Evolutionary conservation across 2,888 invertebrate genomes (phyloP), one percentile per base, ranked within the genome.

Genomic region (Cheilosia urbana): DNA sequence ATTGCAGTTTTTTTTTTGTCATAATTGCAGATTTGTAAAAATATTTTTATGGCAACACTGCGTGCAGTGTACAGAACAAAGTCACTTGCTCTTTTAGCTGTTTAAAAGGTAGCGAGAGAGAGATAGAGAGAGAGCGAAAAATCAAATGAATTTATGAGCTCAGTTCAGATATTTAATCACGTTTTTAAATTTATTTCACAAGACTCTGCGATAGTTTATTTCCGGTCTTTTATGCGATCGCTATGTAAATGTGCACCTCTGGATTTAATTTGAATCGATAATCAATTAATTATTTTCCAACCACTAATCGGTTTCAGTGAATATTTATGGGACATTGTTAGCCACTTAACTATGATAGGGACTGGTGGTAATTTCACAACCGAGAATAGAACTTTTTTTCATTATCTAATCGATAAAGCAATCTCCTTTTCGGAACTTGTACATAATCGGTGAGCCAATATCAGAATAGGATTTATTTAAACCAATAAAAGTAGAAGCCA

Each of bases 151-250:
- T 45, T 45, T 51, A 42, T 60, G 27, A 62, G 40, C 51, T 53
- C 62, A 62, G 40, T 42, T 53, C 62, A 51, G 6, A 34, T 53
- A 51, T 72, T 62, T 40, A 62, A 72, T 62, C 72, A 72, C 72
- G 72, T 51, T 53, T 27, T 17, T 19, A 30, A 72, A 62, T 58
- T 58, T 24, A 58, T 40, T 47, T 45, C 17, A n/a, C 62, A 30
- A 60, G 34, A 62, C 49, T 40, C 7, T 51, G 47, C 27, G 60
- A 53, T 72, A 62, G 53, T 51, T 53, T n/a, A 15, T 62, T 49
- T 27, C 30, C 62, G 62, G 72, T 21, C 53, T 24, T 6, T 4
- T 51, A 53, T 53, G 24, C 7, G 37, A 37, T 60, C 40, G 60
- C 24, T 9, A 11, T 2, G 30, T 13, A 17, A n/a, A 6, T 34